phyloP scores from a whole-genome alignment of 2,888 invertebrate genomes.

The Heteromurus nitidus region DNA sequence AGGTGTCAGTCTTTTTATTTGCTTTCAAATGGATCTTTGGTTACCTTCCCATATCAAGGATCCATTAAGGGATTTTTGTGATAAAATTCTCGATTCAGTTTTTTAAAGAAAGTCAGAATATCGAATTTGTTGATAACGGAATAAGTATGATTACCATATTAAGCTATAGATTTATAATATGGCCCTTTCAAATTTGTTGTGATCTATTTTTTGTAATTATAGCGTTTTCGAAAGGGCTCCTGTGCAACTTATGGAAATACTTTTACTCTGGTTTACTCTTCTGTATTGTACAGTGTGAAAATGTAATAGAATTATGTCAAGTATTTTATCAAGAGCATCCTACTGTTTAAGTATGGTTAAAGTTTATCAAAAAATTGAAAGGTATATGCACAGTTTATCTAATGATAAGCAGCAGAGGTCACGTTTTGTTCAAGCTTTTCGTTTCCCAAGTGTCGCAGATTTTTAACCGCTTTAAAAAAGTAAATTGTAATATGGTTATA shows the following conservation, averaged over 20 bases:
- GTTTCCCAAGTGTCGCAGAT: background rate
- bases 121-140: background rate
- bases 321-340: too few species aligned
- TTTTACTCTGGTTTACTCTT: too few species aligned
- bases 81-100: conserved; percentile 35
- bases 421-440: background rate
- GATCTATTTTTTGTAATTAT: conserved; percentile 15
- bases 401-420: background rate
- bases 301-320: too few species aligned
- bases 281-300: too few species aligned
- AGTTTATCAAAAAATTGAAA: too few species aligned
- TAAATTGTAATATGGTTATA: background rate
- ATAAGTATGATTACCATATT: background rate
- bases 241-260: background rate
- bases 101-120: conserved; percentile 5
- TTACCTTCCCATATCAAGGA: conserved; percentile 23
- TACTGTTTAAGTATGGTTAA: too few species aligned
- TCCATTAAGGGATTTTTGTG: conserved; percentile 42
- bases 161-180: too few species aligned
- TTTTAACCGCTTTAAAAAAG: background rate
- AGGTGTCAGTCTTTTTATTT: too few species aligned
- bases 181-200: conserved; percentile 20
- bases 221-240: background rate
- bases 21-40: too few species aligned
- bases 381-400: too few species aligned